A percentile compares a stretch with the other conserved stretches of the same genome.
phyloP scores from a whole-genome alignment of 2,888 invertebrate genomes.

The Sylvicola cinctus region DNA sequence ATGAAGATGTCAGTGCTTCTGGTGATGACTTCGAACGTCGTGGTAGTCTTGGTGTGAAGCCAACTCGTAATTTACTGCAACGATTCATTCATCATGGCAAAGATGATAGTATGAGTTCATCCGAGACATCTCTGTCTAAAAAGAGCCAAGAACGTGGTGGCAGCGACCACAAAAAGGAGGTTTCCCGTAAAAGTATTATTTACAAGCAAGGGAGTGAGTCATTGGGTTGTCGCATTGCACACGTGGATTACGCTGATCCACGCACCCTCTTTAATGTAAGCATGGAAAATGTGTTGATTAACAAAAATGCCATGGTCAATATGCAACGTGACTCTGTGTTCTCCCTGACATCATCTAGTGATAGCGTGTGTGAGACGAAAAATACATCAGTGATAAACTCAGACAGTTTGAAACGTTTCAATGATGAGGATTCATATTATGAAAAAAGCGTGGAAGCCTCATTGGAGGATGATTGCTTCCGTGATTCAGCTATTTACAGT shows the following conservation, averaged over 20 bases:
- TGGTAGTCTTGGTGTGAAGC: too few relatives aligned
- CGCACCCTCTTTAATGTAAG: constrained; percentile 36
- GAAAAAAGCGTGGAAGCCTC: constrained; percentile 54
- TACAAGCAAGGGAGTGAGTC: constrained; percentile 64
- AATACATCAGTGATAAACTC: neutral
- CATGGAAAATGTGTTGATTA: constrained; percentile 40
- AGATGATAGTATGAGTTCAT: neutral
- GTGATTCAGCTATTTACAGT: constrained; percentile 70
- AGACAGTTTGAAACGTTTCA: too few relatives aligned
- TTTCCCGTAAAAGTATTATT: constrained; percentile 22
- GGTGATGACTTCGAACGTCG: neutral
- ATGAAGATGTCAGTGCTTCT: neutral
- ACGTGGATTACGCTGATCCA: constrained; percentile 71
- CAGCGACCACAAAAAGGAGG: constrained; percentile 12
- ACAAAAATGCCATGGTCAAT: constrained; percentile 32
- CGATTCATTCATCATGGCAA: too few relatives aligned
- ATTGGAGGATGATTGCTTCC: constrained; percentile 37
- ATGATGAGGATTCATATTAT: constrained; percentile 42
- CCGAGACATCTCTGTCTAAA: neutral
- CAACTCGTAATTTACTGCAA: too few relatives aligned
- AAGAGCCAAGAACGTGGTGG: neutral
- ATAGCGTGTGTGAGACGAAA: constrained; percentile 15
- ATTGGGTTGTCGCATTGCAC: constrained; percentile 72
- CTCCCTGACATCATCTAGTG: constrained; percentile 24
- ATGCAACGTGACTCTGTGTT: constrained; percentile 22